Evolutionary conservation across 2,888 invertebrate species (phyloP), one percentile per base, ranked within the genome.

Genomic region (Merodon equestris): DNA sequence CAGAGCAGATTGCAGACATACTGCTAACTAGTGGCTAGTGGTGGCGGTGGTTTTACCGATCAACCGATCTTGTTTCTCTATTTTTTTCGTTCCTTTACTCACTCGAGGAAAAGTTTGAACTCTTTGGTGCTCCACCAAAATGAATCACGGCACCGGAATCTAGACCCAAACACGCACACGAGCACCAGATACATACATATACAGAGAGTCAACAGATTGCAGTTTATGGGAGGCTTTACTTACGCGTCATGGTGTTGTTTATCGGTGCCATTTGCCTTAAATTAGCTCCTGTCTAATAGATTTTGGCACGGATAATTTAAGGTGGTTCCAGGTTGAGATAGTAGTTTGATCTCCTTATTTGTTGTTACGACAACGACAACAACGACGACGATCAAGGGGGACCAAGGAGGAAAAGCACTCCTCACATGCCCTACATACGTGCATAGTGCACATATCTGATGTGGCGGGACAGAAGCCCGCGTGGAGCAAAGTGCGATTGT

Each of bases 231-330:
- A 70, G 68, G 60, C 73, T 70, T 79, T 64, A 74, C 74, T 79
- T 74, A 79, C 79, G 79, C 79, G 73, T 74, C 79, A 56, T 74
- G 79, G 74, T 74, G 74, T 79, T 74, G 79, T 79, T 74, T 79
- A 79, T 73, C 73, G 74, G 74, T 79, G 79, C 68, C 79, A 74
- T 73, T 79, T 79, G 74, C 74, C 79, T 74, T 74, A 79, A 79
- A 74, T 79, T 79, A 74, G 73, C 74, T 79, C 74, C 74, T 79
- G 74, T 79, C 79, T 79, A 79, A 79, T 79, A 79, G 79, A 74
- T 79, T 79, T 79, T 73, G 79, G 79, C 79, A 70, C 74, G 79
- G 74, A 79, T 79, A 79, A 68, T 74, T 74, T 77, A 77, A 77
- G 77, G 73, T 79, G 73, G 73, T 73, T 76, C 66, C 63, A 68